Evolutionary conservation across 2,797 vertebrate genomes (phyloP).

Genomic region (Chelon labrosus): DNA sequence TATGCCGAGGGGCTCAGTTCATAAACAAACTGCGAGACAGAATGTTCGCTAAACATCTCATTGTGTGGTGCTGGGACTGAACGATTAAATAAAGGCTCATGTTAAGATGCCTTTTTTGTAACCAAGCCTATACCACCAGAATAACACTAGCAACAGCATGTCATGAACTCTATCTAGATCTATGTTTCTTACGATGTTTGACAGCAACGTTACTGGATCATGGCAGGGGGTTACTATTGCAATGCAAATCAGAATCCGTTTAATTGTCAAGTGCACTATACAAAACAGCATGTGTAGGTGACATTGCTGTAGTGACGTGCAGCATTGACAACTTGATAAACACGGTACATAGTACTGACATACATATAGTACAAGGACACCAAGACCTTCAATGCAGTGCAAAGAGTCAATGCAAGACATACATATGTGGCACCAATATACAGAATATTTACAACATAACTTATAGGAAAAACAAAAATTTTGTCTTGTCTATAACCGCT

Average conservation of each 20-base stretch:
- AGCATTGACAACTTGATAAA: slow-evolving; percentile 40
- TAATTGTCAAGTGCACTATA: slow-evolving; percentile 22
- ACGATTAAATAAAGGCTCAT: neutral
- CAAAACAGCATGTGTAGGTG: slow-evolving; percentile 13
- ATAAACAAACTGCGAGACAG: slow-evolving; percentile 1
- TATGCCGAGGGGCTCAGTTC: neutral
- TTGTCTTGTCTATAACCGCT: no score
- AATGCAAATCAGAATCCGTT: slow-evolving; percentile 41
- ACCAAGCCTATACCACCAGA: neutral
- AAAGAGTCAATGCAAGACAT: slow-evolving; percentile 3
- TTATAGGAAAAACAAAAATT: no score
- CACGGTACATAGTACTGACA: slow-evolving; percentile 25
- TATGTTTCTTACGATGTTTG: slow-evolving; percentile 14
- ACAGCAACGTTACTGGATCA: slow-evolving; percentile 27
- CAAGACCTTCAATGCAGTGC: neutral
- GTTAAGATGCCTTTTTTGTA: neutral
- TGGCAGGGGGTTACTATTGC: slow-evolving; percentile 42
- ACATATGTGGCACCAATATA: neutral
- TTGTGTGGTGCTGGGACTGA: neutral
- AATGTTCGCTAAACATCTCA: slow-evolving; percentile 11
- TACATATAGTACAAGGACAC: slow-evolving; percentile 25
- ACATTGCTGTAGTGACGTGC: slow-evolving; percentile 36
- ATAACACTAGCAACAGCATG: neutral
- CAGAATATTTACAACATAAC: neutral
- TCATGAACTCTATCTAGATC: slow-evolving; percentile 26